Evolutionary conservation across 2,797 vertebrate species (phyloP), one percentile per base, ranked within the genome.

Genomic region (Ispidina picta): DNA sequence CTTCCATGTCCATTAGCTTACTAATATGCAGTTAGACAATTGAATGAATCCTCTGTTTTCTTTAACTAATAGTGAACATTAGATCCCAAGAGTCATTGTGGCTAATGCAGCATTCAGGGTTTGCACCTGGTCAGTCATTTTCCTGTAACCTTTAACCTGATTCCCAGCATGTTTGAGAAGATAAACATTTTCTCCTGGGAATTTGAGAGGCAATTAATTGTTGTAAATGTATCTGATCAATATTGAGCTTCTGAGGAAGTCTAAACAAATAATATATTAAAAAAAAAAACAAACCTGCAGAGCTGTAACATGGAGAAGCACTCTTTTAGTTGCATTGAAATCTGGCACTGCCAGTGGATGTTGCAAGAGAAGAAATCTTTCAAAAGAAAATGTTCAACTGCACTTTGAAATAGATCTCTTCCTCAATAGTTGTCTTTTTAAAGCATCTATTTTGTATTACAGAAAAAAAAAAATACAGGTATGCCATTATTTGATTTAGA

Each of bases 341-440:
- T 52, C 49, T 22, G 25, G 31, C 65, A 11, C 73, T 93, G 68
- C 54, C 44, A 83, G 44, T 44, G 73, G 77, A 68, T 14, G 10
- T 33, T 48, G 15, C 6, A 26, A 60, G 41, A 85, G 73, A 88
- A 78, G 6, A 83, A 80, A 49, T 92, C 15, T 93, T 85, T 26
- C 39, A 72, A 55, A 89, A 80, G 21, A 25, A 86, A 78, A 77
- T 10, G n/a, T 65, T 83, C 43, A 68, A 8, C 23, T 68, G 64
- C 69, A 49, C 64, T 92, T 77, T 81, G 39, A 87, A 87, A 75
- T 41, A 72, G 54, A 78, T 73, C 56, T 90, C 44, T 74, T 62
- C 82, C 43, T 73, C 73, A 85, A 71, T 64, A 39, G 12, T 49
- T 87, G 55, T 88, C 74, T 95, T 96, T 96, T 96, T 96, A 88